phyloP scores from a whole-genome alignment of 2,888 invertebrate genomes.

The Marasmarcha lunaedactyla region DNA sequence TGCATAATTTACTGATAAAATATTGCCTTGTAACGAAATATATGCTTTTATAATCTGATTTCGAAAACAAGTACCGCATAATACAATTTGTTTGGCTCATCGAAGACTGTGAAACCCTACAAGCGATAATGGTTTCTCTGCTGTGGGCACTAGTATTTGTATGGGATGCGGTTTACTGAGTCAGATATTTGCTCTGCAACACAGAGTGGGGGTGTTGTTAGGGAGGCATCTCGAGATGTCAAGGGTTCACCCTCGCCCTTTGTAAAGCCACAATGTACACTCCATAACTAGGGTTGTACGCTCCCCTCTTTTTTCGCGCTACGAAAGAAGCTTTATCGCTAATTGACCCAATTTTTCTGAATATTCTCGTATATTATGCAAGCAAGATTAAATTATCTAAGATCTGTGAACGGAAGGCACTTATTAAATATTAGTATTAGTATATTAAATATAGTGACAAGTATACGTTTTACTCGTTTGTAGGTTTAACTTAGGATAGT shows the following conservation, averaged over 20 bases:
- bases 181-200: not conserved
- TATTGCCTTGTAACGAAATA: no score
- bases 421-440: no score
- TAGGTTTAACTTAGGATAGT: not conserved
- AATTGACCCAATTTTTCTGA: conserved; percentile 58
- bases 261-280: conserved; percentile 33
- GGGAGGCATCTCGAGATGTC: conserved; percentile 29
- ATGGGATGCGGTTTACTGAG: conserved; percentile 11
- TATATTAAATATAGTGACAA: no score
- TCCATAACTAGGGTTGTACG: conserved; percentile 29
- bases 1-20: no score
- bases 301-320: conserved; percentile 35
- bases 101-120: no score
- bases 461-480: not conserved
- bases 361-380: conserved; percentile 22
- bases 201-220: conserved; percentile 20
- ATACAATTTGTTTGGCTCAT: no score
- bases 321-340: conserved; percentile 35
- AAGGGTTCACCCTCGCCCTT: conserved; percentile 43
- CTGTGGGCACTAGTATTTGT: not conserved
- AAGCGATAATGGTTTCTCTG: conserved; percentile 20
- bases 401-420: no score
- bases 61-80: no score
- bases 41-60: no score
- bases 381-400: conserved; percentile 25